Evolutionary conservation across 2,797 vertebrate genomes (phyloP).

Genomic region (Potorous gilbertii): DNA sequence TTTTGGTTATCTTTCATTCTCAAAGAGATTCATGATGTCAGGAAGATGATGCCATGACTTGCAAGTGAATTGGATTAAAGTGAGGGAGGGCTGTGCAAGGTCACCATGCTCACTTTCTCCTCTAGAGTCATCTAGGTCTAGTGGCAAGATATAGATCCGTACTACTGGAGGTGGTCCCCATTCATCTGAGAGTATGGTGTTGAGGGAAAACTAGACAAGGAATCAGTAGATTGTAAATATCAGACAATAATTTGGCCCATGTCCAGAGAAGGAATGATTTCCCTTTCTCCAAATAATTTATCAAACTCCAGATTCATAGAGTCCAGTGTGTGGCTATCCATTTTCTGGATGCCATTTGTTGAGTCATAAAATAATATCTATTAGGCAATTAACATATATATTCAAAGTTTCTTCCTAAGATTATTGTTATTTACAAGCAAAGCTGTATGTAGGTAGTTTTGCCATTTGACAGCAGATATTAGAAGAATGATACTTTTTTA

Average conservation of each 20-base stretch:
- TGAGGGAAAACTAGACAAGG: background rate
- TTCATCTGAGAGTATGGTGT: background rate
- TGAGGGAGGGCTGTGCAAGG: no score
- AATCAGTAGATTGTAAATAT: background rate
- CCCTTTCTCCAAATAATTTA: background rate
- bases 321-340: no score
- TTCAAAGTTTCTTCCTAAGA: accelerated
- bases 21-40: no score
- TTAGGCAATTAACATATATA: background rate
- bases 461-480: background rate
- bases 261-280: accelerated
- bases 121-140: no score
- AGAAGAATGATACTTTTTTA: background rate
- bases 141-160: no score
- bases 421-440: background rate
- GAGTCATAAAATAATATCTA: accelerated
- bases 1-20: no score
- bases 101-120: no score
- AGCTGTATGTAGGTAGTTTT: background rate
- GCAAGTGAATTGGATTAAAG: no score
- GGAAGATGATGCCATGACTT: no score
- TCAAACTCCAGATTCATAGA: background rate
- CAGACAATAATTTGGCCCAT: accelerated
- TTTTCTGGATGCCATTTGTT: accelerated
- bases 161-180: no score